A percentile compares a stretch with the other conserved stretches of the same genome.
These are phyloP conservation scores for Empidonax traillii DNA, from an alignment of 2,113 vertebrate genomes.

Conservation along the genomic window DNA sequence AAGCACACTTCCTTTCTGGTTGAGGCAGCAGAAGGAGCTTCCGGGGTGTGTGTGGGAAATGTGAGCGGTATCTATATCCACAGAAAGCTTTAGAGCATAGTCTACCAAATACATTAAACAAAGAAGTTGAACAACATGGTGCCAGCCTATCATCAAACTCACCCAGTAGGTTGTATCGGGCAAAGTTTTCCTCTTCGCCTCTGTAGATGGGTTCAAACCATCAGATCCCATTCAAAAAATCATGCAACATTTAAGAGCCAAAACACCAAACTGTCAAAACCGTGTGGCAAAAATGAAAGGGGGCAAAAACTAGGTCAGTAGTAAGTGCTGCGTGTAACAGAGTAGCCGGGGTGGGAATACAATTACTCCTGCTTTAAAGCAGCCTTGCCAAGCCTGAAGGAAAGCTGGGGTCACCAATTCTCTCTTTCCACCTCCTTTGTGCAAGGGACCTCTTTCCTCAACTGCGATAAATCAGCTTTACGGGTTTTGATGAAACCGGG, in stretches of 20 bases:
- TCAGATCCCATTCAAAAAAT: background rate
- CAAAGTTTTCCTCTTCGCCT: background rate
- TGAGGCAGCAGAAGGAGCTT: background rate
- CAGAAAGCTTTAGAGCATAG: background rate
- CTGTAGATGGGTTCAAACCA: background rate
- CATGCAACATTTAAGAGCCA: background rate
- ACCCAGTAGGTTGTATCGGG: background rate
- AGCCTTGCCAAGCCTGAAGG: background rate
- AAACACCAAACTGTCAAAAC: background rate
- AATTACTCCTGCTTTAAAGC: background rate
- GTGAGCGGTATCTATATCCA: background rate
- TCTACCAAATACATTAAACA: background rate
- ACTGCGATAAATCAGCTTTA: background rate
- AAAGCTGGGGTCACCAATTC: background rate
- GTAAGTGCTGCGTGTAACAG: background rate
- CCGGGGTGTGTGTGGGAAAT: background rate
- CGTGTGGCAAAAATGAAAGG: background rate
- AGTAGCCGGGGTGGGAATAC: background rate
- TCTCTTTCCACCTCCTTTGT: background rate
- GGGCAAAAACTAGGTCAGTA: background rate
- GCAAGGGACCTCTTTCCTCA: background rate
- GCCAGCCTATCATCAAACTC: background rate
- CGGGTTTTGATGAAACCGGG: background rate
- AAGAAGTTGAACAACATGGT: accelerated
- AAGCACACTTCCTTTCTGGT: background rate